A percentile compares a stretch with the other conserved stretches of the same genome.
Evolutionary conservation across 1,140 invertebrate species (phyloP).

Genomic region (Hypothenemus hampei): DNA sequence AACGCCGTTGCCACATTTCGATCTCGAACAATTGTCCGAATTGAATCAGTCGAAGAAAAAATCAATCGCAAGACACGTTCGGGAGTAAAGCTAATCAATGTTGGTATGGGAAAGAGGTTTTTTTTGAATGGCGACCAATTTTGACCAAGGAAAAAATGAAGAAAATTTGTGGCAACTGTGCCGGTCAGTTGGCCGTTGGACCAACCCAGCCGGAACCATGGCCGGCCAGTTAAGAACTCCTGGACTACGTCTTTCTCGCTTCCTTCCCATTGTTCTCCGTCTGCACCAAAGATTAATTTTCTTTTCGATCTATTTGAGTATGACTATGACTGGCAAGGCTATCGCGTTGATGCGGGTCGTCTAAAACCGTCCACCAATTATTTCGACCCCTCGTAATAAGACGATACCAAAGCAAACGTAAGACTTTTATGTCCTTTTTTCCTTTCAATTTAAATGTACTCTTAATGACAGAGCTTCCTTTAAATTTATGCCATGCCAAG

Average conservation of each 20-base stretch:
- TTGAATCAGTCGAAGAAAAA: too few species aligned
- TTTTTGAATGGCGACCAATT: slow-evolving; percentile 25
- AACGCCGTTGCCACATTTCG: slow-evolving; percentile 23
- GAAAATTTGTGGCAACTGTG: slow-evolving; percentile 24
- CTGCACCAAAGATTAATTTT: slow-evolving; percentile 5
- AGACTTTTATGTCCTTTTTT: not conserved
- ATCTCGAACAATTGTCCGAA: too few species aligned
- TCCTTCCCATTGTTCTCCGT: slow-evolving; percentile 14
- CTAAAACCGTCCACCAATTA: slow-evolving; percentile 11
- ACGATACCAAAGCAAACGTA: slow-evolving; percentile 21
- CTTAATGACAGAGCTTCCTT: too few species aligned
- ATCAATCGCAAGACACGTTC: too few species aligned
- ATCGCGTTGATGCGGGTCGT: slow-evolving; percentile 7
- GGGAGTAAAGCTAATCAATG: slow-evolving; percentile 4
- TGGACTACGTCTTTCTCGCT: slow-evolving; percentile 27
- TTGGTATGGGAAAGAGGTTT: slow-evolving; percentile 24
- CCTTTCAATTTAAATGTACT: slow-evolving; percentile 18
- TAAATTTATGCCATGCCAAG: too few species aligned
- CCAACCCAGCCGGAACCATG: slow-evolving; percentile 25
- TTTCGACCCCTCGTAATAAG: slow-evolving; percentile 21
- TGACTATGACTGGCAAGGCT: too few species aligned
- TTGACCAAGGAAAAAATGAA: slow-evolving; percentile 14
- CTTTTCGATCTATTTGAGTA: slow-evolving; percentile 3
- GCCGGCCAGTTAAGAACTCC: slow-evolving; percentile 25
- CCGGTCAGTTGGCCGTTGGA: slow-evolving; percentile 26